These are phyloP conservation scores for Microtus richardsoni DNA, from an alignment of 2,113 vertebrate genomes.

Conservation along the genomic window DNA sequence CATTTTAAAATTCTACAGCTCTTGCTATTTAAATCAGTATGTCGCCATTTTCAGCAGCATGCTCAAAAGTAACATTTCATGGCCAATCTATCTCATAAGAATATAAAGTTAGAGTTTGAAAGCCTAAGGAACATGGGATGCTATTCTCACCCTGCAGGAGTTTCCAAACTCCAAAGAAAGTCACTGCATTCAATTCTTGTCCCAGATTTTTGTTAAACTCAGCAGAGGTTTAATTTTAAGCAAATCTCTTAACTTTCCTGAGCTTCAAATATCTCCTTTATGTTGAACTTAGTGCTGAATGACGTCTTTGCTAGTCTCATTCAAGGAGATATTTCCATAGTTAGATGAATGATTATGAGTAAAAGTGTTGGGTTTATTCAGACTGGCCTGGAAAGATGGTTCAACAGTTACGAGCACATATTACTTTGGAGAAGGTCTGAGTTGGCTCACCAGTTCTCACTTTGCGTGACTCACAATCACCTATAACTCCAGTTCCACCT, in stretches of 20 bases:
- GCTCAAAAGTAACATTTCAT: neutral
- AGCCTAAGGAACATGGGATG: neutral
- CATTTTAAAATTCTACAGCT: neutral
- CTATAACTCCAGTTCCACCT: neutral
- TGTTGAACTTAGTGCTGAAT: neutral
- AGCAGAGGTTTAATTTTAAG: neutral
- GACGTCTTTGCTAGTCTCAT: neutral
- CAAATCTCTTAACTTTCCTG: neutral
- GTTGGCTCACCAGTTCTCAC: too few relatives aligned
- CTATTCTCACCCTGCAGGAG: neutral
- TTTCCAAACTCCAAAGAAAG: neutral
- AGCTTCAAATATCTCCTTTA: neutral
- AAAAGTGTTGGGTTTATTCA: neutral
- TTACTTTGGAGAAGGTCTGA: neutral
- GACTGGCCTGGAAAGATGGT: too few relatives aligned
- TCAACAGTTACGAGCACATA: neutral
- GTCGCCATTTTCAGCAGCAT: neutral
- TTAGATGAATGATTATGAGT: neutral
- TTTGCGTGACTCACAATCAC: neutral
- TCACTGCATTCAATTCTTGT: neutral
- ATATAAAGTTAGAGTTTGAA: neutral
- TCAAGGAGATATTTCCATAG: neutral
- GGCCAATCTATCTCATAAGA: neutral
- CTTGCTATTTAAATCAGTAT: neutral
- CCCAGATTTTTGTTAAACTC: neutral